Conservation (phyloP, 2,888 invertebrate species). For the Gasteruption jaculator region DNA sequence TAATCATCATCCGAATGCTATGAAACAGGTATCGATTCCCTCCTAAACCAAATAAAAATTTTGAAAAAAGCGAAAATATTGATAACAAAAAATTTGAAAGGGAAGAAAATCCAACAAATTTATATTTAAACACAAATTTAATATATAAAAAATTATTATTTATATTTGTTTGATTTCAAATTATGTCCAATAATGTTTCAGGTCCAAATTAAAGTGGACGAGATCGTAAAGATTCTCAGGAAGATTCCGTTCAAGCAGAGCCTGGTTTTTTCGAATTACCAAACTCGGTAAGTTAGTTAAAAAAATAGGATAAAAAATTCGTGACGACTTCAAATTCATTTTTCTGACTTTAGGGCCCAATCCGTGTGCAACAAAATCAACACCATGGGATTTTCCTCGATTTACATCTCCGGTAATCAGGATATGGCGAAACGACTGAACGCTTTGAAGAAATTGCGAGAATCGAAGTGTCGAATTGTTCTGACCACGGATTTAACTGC, state of each 20-base stretch:
- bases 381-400: constrained; percentile 72
- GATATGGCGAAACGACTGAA: constrained; percentile 73
- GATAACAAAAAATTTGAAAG: too few species aligned
- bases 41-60: background rate
- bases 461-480: constrained; percentile 78
- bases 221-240: constrained; percentile 65
- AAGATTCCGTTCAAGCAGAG: constrained; percentile 81
- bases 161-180: background rate
- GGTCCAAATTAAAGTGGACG: constrained; percentile 59
- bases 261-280: constrained; percentile 86
- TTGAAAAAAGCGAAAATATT: too few species aligned
- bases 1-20: constrained; percentile 60
- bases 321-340: background rate
- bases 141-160: constrained; percentile 2
- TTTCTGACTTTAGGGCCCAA: constrained; percentile 61
- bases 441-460: constrained; percentile 72
- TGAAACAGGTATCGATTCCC: constrained; percentile 57
- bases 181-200: constrained; percentile 20
- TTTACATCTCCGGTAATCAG: constrained; percentile 74
- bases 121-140: constrained; percentile 5
- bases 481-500: constrained; percentile 89
- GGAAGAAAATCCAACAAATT: background rate
- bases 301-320: constrained; percentile 4
- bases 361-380: constrained; percentile 70
- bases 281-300: constrained; percentile 57